Percentiles rank a stretch among this genome's conserved stretches.
phyloP scores from a whole-genome alignment of 1,140 invertebrate genomes.

The Lamellibrachia luymesi region DNA sequence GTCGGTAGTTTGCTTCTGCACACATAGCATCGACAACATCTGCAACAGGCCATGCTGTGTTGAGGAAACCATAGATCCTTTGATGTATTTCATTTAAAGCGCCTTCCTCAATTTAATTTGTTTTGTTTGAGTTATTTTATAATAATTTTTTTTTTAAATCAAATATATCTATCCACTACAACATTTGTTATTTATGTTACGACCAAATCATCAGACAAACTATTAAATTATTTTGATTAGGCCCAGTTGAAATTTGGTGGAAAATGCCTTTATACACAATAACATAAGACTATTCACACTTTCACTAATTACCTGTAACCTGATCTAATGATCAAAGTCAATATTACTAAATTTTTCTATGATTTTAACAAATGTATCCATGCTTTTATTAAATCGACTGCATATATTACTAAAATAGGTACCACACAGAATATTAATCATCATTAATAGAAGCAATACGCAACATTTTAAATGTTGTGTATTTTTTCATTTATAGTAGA shows the following conservation, averaged over 20 bases:
- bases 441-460: too few relatives aligned
- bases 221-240: not conserved
- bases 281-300: not conserved
- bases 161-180: not conserved
- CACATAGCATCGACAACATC: slow-evolving; percentile 70
- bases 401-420: too few relatives aligned
- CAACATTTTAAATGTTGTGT: too few relatives aligned
- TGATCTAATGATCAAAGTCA: not conserved
- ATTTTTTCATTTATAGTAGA: too few relatives aligned
- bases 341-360: not conserved
- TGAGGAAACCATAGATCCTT: slow-evolving; percentile 3
- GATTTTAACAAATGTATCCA: not conserved
- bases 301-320: not conserved
- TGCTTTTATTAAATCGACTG: too few relatives aligned
- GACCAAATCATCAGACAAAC: not conserved
- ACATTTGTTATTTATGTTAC: not conserved
- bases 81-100: not conserved
- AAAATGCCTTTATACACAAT: not conserved
- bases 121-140: not conserved
- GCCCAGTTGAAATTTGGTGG: not conserved
- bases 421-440: too few relatives aligned
- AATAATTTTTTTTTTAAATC: not conserved
- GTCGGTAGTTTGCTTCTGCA: slow-evolving; percentile 72
- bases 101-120: not conserved
- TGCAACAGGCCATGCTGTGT: slow-evolving; percentile 37